Conservation (phyloP, 2,113 vertebrate species). For the Myanophis thanlyinensis region DNA sequence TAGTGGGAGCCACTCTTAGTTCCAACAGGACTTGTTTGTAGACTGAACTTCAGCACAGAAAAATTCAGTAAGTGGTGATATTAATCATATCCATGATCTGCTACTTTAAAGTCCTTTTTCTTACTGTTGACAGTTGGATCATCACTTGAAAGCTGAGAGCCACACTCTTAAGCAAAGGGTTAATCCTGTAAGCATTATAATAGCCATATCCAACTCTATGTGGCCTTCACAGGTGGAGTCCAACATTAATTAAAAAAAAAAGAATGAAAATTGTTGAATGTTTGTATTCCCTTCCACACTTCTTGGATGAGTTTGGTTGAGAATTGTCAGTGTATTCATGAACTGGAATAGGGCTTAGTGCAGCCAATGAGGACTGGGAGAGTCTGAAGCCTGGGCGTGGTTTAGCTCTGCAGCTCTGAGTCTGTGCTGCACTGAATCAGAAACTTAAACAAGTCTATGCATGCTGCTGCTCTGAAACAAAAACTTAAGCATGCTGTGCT, state of each 20-base stretch:
- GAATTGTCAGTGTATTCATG: too few species aligned
- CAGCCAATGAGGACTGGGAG: too few species aligned
- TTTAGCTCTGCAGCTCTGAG: too few species aligned
- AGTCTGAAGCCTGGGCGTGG: too few species aligned
- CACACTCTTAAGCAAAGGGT: background rate
- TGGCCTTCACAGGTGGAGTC: background rate
- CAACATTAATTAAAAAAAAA: background rate
- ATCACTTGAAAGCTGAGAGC: background rate
- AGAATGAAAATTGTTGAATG: background rate
- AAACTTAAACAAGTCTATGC: too few species aligned
- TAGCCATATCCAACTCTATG: background rate
- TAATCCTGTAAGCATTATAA: background rate
- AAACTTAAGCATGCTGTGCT: too few species aligned
- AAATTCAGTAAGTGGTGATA: too few species aligned
- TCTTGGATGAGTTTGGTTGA: background rate
- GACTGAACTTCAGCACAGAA: background rate
- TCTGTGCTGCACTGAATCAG: too few species aligned
- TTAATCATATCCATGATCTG: background rate
- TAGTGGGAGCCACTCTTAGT: background rate
- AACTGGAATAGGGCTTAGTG: too few species aligned
- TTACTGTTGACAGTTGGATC: background rate
- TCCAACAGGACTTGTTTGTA: background rate
- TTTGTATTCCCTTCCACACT: background rate
- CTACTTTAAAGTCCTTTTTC: too few species aligned
- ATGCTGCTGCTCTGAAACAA: too few species aligned